A percentile compares a stretch with the other conserved stretches of the same genome.
phyloP scores from a whole-genome alignment of 2,797 vertebrate species.

The Zalophus californianus region DNA sequence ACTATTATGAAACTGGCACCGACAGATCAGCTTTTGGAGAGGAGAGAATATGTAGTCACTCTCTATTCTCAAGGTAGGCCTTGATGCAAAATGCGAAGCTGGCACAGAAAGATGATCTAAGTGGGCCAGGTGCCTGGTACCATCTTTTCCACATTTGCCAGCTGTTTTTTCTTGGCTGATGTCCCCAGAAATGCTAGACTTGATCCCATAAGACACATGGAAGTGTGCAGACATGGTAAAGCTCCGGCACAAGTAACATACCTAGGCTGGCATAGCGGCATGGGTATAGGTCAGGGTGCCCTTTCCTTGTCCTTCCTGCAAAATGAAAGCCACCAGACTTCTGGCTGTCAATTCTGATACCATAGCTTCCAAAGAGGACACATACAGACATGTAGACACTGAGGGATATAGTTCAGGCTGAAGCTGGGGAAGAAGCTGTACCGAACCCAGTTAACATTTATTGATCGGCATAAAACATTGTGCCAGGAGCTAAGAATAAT shows the following conservation, averaged over 20 bases:
- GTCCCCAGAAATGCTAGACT: constrained; percentile 7
- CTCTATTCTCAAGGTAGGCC: neutral
- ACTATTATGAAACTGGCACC: constrained; percentile 36
- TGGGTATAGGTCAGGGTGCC: neutral
- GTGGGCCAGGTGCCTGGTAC: constrained; percentile 56
- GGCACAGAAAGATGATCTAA: constrained; percentile 46
- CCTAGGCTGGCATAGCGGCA: neutral
- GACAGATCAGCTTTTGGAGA: constrained; percentile 42
- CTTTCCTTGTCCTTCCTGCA: neutral
- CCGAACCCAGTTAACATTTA: neutral
- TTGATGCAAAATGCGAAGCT: constrained; percentile 13
- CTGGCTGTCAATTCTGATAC: neutral
- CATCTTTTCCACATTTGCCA: constrained; percentile 42
- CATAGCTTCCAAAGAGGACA: neutral
- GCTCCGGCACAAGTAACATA: neutral
- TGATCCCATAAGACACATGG: neutral
- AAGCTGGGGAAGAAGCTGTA: neutral
- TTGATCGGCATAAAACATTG: neutral
- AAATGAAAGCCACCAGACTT: neutral
- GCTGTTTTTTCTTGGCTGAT: constrained; percentile 62
- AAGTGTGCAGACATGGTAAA: neutral
- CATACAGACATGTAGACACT: neutral
- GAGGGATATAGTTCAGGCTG: neutral
- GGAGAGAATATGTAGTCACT: constrained; percentile 21
- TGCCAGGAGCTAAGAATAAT: neutral